Conservation (phyloP, 2,888 invertebrate species). For the Mythimna vitellina region DNA sequence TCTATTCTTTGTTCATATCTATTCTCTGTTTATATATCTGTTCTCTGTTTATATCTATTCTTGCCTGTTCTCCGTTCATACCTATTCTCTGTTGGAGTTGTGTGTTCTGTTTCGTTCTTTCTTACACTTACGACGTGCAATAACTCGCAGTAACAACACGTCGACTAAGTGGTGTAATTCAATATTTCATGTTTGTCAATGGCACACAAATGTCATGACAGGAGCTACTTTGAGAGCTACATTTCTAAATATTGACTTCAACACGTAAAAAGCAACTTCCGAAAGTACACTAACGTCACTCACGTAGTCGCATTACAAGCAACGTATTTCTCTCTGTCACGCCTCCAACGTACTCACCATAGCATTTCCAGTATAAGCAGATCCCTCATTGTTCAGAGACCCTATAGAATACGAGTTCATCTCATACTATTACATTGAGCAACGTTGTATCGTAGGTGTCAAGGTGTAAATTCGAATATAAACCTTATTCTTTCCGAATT, state of each 20-base stretch:
- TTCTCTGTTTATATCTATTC: too few relatives aligned
- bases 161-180: too few relatives aligned
- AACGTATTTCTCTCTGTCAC: constrained; percentile 5
- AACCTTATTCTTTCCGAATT: constrained; percentile 9
- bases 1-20: too few relatives aligned
- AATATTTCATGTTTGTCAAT: too few relatives aligned
- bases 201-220: too few relatives aligned
- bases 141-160: too few relatives aligned
- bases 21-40: too few relatives aligned
- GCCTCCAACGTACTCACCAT: background rate
- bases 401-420: background rate
- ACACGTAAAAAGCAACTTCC: background rate
- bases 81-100: too few relatives aligned
- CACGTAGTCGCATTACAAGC: background rate
- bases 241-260: background rate
- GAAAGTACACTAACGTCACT: background rate
- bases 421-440: background rate
- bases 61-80: too few relatives aligned
- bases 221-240: background rate
- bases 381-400: background rate
- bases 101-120: too few relatives aligned
- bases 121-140: too few relatives aligned
- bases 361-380: background rate
- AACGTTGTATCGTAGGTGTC: background rate
- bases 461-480: constrained; percentile 1